Conservation (phyloP, 2,888 invertebrate species). For the Scelioninae gen. 2 region DNA sequence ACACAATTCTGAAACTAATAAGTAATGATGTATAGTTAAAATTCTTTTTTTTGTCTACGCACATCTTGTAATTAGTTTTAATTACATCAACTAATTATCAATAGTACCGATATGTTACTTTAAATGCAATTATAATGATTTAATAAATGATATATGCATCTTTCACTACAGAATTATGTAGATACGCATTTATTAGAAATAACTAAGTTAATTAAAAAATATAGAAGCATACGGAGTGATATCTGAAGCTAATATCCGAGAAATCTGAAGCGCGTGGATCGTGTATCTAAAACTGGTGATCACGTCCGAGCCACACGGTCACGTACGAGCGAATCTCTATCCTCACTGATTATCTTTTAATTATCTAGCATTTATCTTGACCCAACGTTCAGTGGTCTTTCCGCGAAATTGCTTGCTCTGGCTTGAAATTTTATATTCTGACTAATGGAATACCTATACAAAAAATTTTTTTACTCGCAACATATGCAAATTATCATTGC, state of each 20-base stretch:
- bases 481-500: no score
- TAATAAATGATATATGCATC: no score
- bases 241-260: conserved; percentile 33
- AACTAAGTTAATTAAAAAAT: conserved; percentile 7
- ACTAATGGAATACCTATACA: conserved; percentile 42
- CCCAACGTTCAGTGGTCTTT: conserved; percentile 49
- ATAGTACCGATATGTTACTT: no score
- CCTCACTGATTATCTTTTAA: conserved; percentile 73
- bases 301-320: conserved; percentile 42
- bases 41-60: no score
- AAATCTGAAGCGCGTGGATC: conserved; percentile 26
- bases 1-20: no score
- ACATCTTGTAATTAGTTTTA: no score
- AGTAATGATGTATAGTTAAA: no score
- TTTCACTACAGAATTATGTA: no score
- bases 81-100: no score
- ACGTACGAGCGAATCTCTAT: conserved; percentile 60
- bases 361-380: conserved; percentile 72
- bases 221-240: conserved; percentile 3
- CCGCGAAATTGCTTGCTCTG: conserved; percentile 62
- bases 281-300: conserved; percentile 34
- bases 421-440: conserved; percentile 62
- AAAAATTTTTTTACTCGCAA: conserved; percentile 8
- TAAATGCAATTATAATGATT: no score
- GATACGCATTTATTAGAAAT: no score